Evolutionary conservation across 2,113 vertebrate genomes (phyloP).

Genomic region (Hepsetus odoe): DNA sequence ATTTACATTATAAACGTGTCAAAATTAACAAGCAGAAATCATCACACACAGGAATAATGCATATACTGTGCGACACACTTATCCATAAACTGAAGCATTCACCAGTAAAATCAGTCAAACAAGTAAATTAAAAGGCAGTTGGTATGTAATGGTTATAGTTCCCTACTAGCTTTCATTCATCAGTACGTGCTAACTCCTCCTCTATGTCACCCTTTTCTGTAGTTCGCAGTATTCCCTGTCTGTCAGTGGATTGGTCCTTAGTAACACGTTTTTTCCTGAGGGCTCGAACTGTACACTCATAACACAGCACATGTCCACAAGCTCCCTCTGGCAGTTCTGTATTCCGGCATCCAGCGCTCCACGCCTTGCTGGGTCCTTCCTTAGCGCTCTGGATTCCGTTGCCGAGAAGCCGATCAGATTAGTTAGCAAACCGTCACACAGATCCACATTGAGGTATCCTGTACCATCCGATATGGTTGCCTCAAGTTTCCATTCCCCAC

Average conservation of each 20-base stretch:
- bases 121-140: no score
- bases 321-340: slow-evolving; percentile 82
- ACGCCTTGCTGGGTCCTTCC: slow-evolving; percentile 78
- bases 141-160: background rate
- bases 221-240: slow-evolving; percentile 70
- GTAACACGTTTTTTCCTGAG: slow-evolving; percentile 74
- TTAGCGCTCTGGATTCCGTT: slow-evolving; percentile 78
- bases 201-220: slow-evolving; percentile 37
- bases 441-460: slow-evolving; percentile 87
- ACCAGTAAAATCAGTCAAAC: no score
- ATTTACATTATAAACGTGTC: no score
- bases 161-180: background rate
- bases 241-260: slow-evolving; percentile 74
- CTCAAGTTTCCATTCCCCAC: slow-evolving; percentile 80
- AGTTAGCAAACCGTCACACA: slow-evolving; percentile 84
- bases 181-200: slow-evolving; percentile 22
- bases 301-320: slow-evolving; percentile 93
- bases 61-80: no score
- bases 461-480: slow-evolving; percentile 92
- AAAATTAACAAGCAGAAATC: no score
- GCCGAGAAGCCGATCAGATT: slow-evolving; percentile 91
- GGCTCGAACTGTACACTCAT: slow-evolving; percentile 84
- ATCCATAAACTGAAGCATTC: no score
- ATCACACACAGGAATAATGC: no score
- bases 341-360: slow-evolving; percentile 80